Evolutionary conservation across 92 coral and sea anemone genomes (phyloP).

Genomic region (Zoanthus solanderi): DNA sequence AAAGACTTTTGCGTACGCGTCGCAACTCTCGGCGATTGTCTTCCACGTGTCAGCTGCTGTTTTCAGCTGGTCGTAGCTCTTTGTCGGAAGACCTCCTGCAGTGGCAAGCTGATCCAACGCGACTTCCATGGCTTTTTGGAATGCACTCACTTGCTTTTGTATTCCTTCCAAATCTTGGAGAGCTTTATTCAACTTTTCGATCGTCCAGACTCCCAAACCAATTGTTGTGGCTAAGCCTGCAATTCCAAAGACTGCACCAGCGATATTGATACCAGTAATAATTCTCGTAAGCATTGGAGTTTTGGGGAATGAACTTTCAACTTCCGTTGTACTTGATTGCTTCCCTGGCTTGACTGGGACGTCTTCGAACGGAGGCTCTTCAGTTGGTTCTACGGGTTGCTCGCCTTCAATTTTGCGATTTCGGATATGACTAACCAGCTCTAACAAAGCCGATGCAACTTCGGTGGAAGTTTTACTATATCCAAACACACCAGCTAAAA

Average conservation of each 20-base stretch:
- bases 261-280: conserved; percentile 58
- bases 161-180: conserved; percentile 58
- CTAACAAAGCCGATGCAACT: background rate
- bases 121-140: conserved; percentile 46
- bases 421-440: conserved; percentile 39
- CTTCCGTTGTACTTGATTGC: conserved; percentile 14
- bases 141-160: conserved; percentile 58
- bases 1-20: conserved; percentile 56
- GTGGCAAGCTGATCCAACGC: conserved; percentile 45
- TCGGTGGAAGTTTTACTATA: conserved; percentile 14
- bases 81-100: conserved; percentile 55
- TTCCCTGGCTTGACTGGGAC: conserved; percentile 54
- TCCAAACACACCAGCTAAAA: conserved; percentile 42
- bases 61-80: conserved; percentile 42
- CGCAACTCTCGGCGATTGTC: conserved; percentile 56
- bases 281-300: conserved; percentile 45
- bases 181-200: conserved; percentile 61
- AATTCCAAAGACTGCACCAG: conserved; percentile 63
- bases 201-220: conserved; percentile 65
- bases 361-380: conserved; percentile 36
- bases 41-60: conserved; percentile 59
- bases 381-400: conserved; percentile 32
- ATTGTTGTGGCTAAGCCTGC: conserved; percentile 67
- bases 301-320: conserved; percentile 40
- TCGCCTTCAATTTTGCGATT: conserved; percentile 41